Percentiles rank a stretch among this genome's conserved stretches.
These are phyloP conservation scores for Lepeophtheirus nordmannii DNA, from an alignment of 2,888 invertebrate species.

Conservation along the genomic window DNA sequence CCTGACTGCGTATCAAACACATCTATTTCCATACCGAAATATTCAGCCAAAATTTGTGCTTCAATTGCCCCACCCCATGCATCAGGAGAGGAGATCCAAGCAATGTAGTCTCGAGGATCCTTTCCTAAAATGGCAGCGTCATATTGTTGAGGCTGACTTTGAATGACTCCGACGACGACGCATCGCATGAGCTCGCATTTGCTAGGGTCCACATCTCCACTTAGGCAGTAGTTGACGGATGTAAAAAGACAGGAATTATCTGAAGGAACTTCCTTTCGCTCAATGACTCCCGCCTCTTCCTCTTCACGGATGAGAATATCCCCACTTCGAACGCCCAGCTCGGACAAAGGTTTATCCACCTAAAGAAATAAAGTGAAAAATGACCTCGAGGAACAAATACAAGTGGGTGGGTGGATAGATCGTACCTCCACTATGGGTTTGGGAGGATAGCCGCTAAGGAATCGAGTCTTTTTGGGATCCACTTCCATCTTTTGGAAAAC, in stretches of 20 bases:
- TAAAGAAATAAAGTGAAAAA: neutral
- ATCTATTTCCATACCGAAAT: constrained; percentile 77
- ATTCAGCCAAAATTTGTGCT: constrained; percentile 34
- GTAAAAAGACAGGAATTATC: constrained; percentile 94
- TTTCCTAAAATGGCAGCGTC: constrained; percentile 71
- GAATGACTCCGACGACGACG: constrained; percentile 68
- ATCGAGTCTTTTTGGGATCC: neutral
- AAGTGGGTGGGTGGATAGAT: too few relatives aligned
- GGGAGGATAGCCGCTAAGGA: neutral
- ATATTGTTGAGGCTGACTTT: constrained; percentile 56
- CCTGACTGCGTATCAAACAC: constrained; percentile 81
- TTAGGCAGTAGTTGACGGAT: constrained; percentile 52
- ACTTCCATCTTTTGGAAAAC: neutral
- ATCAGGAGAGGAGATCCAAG: constrained; percentile 72
- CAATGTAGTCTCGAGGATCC: constrained; percentile 66
- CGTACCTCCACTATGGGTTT: neutral
- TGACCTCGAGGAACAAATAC: too few relatives aligned
- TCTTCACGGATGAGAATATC: neutral
- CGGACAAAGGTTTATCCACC: neutral
- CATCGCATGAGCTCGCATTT: constrained; percentile 49
- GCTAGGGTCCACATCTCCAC: constrained; percentile 11
- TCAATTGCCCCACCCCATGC: constrained; percentile 96
- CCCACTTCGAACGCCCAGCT: neutral
- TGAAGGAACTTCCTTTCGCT: constrained; percentile 81
- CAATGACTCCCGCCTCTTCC: constrained; percentile 49